These are phyloP conservation scores for Drosophila nasuta DNA, from an alignment of 1,140 invertebrate species.

Conservation along the genomic window DNA sequence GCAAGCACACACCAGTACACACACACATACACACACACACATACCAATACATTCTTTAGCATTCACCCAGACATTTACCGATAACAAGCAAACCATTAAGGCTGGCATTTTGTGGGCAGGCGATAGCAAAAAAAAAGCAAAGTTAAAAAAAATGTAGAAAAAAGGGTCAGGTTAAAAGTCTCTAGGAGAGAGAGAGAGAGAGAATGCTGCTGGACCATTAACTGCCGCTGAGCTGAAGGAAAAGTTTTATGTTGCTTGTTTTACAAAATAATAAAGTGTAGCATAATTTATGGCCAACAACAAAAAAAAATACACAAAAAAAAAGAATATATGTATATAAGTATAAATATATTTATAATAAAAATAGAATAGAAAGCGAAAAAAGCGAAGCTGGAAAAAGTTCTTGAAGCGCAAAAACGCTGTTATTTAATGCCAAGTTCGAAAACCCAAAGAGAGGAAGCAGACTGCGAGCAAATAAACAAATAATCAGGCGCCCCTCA, in stretches of 20 bases:
- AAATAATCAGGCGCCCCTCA: conserved; percentile 62
- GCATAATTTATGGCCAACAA: conserved; percentile 64
- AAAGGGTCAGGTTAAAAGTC: conserved; percentile 45
- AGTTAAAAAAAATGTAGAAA: background rate
- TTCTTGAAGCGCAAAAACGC: conserved; percentile 61
- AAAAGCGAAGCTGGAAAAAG: conserved; percentile 41
- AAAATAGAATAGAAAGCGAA: conserved; percentile 20
- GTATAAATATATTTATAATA: conserved; percentile 15
- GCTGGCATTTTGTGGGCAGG: conserved; percentile 25
- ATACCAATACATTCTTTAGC: background rate
- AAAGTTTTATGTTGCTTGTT: conserved; percentile 49
- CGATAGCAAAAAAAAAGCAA: background rate
- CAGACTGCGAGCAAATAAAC: conserved; percentile 52
- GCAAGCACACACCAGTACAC: background rate
- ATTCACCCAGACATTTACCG: background rate
- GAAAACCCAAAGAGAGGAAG: conserved; percentile 12
- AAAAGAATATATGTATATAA: background rate
- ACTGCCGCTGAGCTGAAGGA: conserved; percentile 32
- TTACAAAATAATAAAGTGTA: conserved; percentile 77
- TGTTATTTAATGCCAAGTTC: conserved; percentile 64
- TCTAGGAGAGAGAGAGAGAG: conserved; percentile 12
- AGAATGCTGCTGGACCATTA: conserved; percentile 28
- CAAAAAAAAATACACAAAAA: conserved; percentile 17
- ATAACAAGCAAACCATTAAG: conserved; percentile 39
- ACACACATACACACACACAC: background rate